Base-by-base conservation (phyloP, 1,140 invertebrate genomes). In the Lepidurus arcticus region DNA sequence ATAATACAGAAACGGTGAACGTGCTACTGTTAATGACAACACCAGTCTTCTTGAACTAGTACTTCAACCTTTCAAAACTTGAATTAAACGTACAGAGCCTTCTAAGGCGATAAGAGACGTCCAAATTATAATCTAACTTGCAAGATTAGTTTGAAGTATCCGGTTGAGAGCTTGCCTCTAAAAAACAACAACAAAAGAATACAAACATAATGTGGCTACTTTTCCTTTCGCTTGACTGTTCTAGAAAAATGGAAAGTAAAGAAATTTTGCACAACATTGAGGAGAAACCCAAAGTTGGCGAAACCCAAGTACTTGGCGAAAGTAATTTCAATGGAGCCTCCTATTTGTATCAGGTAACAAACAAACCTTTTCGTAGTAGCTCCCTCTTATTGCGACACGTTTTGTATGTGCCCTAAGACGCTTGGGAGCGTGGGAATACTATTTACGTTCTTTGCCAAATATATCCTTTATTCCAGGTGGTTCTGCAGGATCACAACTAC, bases 401-500 rank as follows among this genome's bases (percentile, higher is more conserved):
- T 65, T 65, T 3, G 53, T 65, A 65, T 65, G 53, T 65, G n/a
- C 53, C 21, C 9, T 65, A 65, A 21, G 16, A 65, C 21, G 53
- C 53, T 13, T 65, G 16, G 16, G 9, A 65, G 53, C 21, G 53
- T 65, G 16, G 7, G 53, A 9, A 21, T 65, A 65, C 21, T 47
- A 9, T 65, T 47, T 77, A 47, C 42, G 3, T 47, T 3, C 73
- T 10, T 21, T 65, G 9, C 10, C 16, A 74, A 42, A 11, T 73
- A 21, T 34, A 26, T 65, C 16, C 47, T 84, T 88, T 87, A 83
- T 82, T 88, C 65, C 88, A 91, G 83, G 89, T 90, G 79, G 89
- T 91, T n/a, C 86, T 92, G 73, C 88, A 93, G 87, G 92, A 94
- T 87, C 92, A 94, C 81, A 94, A 93, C 79, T 94, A 94, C 84